phyloP scores from a whole-genome alignment of 2,888 invertebrate genomes.

The Xestobium rufovillosum region DNA sequence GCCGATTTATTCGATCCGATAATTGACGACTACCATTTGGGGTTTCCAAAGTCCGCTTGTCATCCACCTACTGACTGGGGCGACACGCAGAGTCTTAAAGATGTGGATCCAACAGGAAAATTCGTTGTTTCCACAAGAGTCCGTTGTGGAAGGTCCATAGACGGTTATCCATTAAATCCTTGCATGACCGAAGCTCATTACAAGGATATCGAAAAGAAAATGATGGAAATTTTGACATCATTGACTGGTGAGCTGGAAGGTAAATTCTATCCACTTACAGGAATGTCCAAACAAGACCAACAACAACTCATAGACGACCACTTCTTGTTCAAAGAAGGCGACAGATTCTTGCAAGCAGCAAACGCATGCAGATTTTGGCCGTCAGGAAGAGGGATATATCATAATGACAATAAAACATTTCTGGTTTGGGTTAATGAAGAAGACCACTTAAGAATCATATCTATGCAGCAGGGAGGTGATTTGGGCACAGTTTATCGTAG shows the following conservation, averaged over 20 bases:
- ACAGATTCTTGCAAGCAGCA: slow-evolving; percentile 79
- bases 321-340: slow-evolving; percentile 95
- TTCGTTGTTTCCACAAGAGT: slow-evolving; percentile 61
- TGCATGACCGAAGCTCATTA: slow-evolving; percentile 57
- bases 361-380: slow-evolving; percentile 96
- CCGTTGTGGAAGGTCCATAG: slow-evolving; percentile 54
- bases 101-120: slow-evolving; percentile 53
- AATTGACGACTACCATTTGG: slow-evolving; percentile 60
- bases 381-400: slow-evolving; percentile 85
- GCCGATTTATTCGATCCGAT: slow-evolving; percentile 58
- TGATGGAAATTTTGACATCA: slow-evolving; percentile 34
- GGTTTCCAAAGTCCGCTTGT: slow-evolving; percentile 48
- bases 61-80: slow-evolving; percentile 60
- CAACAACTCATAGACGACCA: slow-evolving; percentile 94
- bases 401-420: slow-evolving; percentile 93
- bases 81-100: slow-evolving; percentile 44
- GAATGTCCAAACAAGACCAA: slow-evolving; percentile 88
- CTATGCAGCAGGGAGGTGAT: slow-evolving; percentile 94
- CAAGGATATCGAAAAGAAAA: slow-evolving; percentile 52
- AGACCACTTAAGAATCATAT: slow-evolving; percentile 94
- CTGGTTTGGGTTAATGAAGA: slow-evolving; percentile 96
- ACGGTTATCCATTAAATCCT: slow-evolving; percentile 62
- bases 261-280: slow-evolving; percentile 84
- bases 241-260: slow-evolving; percentile 71
- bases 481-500: slow-evolving; percentile 64